Conservation (phyloP, 2,113 vertebrate species). For the Protomyctophum bolini region DNA sequence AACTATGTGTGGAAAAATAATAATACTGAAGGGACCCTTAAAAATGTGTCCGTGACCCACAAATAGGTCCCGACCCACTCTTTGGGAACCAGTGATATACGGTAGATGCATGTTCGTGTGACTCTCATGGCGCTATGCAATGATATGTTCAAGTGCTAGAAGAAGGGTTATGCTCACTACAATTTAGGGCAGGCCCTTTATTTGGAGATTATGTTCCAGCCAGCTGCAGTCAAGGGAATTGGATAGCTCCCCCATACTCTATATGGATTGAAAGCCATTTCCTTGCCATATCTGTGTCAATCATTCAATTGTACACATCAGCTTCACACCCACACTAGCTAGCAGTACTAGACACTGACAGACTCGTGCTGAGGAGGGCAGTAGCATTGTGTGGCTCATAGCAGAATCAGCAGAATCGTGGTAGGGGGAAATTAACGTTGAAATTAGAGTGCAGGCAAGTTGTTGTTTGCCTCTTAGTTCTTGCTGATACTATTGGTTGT, state of each 20-base stretch:
- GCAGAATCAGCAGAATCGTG: slow-evolving; percentile 7
- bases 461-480: background rate
- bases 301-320: background rate
- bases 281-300: background rate
- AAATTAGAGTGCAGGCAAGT: background rate
- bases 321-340: background rate
- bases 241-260: background rate
- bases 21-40: too few relatives aligned
- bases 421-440: background rate
- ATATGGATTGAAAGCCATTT: slow-evolving; percentile 2
- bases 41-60: too few relatives aligned
- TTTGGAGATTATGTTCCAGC: background rate
- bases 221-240: background rate
- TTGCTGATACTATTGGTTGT: background rate
- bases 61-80: too few relatives aligned
- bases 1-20: too few relatives aligned
- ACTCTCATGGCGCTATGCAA: background rate
- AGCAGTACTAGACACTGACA: slow-evolving; percentile 18
- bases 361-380: slow-evolving; percentile 27
- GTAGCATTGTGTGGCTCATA: background rate
- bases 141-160: background rate
- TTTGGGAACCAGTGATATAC: too few relatives aligned
- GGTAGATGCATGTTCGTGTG: background rate
- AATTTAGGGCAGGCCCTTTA: too few relatives aligned
- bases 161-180: too few relatives aligned